These are phyloP conservation scores for Spatulosminthurus flaviceps DNA, from an alignment of 2,888 invertebrate species.

Conservation along the genomic window DNA sequence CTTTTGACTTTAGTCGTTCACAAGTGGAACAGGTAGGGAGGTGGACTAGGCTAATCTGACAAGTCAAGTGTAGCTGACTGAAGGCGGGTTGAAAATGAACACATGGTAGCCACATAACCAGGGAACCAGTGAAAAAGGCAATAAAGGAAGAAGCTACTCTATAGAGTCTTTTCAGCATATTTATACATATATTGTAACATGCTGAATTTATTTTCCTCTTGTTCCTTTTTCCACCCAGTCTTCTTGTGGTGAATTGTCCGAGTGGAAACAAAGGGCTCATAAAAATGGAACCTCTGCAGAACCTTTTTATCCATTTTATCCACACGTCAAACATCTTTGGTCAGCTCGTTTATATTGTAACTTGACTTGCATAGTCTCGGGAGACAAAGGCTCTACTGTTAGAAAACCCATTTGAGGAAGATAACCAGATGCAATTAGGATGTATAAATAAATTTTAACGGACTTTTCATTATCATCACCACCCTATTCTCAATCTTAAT, in stretches of 20 bases:
- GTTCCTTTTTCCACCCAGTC: not conserved
- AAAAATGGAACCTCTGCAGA: slow-evolving; percentile 28
- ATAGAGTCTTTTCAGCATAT: slow-evolving; percentile 15
- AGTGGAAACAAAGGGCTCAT: slow-evolving; percentile 36
- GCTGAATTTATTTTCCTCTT: slow-evolving; percentile 21
- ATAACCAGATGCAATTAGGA: slow-evolving; percentile 27
- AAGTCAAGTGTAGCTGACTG: slow-evolving; percentile 24
- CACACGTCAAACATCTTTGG: slow-evolving; percentile 1
- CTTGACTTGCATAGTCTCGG: not conserved
- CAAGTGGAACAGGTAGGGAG: slow-evolving; percentile 6
- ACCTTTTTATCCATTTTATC: not conserved
- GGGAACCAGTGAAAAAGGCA: slow-evolving; percentile 33
- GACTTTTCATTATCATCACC: slow-evolving; percentile 23
- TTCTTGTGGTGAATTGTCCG: slow-evolving; percentile 19
- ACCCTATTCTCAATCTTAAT: slow-evolving; percentile 13
- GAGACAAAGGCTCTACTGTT: slow-evolving; percentile 5
- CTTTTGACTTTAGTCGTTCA: not conserved
- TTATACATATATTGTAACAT: slow-evolving; percentile 4
- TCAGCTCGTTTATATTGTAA: not conserved
- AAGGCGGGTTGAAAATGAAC: slow-evolving; percentile 43
- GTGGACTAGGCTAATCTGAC: slow-evolving; percentile 17
- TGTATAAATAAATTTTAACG: slow-evolving; percentile 26
- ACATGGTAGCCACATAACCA: slow-evolving; percentile 36
- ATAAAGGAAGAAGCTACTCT: slow-evolving; percentile 37
- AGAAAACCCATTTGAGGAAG: not conserved